Evolutionary conservation across 2,888 invertebrate genomes (phyloP).

Genomic region (Oscheius sp.): DNA sequence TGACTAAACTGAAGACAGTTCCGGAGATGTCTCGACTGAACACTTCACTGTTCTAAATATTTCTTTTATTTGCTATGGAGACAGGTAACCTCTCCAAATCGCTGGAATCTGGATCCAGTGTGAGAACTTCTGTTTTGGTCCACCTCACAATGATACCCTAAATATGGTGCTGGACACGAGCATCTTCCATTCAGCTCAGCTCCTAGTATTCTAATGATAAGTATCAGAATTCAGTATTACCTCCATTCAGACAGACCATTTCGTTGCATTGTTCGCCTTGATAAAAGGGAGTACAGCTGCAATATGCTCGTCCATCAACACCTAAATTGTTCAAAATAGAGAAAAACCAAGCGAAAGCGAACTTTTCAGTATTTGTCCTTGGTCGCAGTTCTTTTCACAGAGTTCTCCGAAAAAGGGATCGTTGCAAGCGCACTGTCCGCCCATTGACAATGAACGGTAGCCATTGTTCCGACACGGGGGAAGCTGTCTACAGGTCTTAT

Average conservation of each 20-base stretch:
- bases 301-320: conserved; percentile 66
- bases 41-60: conserved; percentile 62
- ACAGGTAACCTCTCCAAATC: conserved; percentile 58
- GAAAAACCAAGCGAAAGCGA: not conserved
- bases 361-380: conserved; percentile 66
- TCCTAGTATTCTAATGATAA: conserved; percentile 21
- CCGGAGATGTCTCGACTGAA: conserved; percentile 71
- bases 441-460: conserved; percentile 55
- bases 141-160: conserved; percentile 72
- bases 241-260: conserved; percentile 71
- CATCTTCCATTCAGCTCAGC: conserved; percentile 60
- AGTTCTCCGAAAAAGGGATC: conserved; percentile 70
- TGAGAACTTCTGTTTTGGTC: conserved; percentile 64
- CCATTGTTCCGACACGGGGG: conserved; percentile 69
- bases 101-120: conserved; percentile 60
- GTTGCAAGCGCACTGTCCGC: conserved; percentile 60
- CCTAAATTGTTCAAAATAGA: conserved; percentile 42
- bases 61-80: not conserved
- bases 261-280: conserved; percentile 71
- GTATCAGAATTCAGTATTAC: conserved; percentile 27
- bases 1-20: conserved; percentile 70
- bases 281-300: conserved; percentile 70
- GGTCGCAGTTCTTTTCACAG: conserved; percentile 71
- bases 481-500: conserved; percentile 65
- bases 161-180: conserved; percentile 66